These are phyloP conservation scores for Anneissia japonica DNA, from an alignment of 35 echinoderm and acorn worm genomes.

Conservation along the genomic window DNA sequence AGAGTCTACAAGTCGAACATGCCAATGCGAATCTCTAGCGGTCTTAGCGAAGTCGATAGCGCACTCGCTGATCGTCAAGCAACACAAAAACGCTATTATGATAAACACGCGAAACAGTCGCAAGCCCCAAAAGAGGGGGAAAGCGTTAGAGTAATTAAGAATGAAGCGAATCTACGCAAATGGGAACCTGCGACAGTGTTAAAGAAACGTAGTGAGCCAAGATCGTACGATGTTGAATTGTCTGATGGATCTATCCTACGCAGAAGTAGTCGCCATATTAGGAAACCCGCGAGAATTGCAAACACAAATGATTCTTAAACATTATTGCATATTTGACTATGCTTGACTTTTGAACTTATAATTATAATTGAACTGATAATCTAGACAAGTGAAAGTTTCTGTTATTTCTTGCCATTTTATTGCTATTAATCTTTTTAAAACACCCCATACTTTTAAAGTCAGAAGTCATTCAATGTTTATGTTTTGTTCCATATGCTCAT, in stretches of 20 bases:
- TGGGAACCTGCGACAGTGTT: constrained; percentile 14
- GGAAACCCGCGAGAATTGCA: background rate
- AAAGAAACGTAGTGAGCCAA: constrained; percentile 17
- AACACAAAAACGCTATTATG: constrained; percentile 31
- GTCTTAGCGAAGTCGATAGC: constrained; percentile 11
- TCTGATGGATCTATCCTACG: background rate
- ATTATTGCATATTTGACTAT: no score
- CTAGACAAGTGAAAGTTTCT: no score
- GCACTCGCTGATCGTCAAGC: constrained; percentile 12
- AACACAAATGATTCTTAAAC: no score
- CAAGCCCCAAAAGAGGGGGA: background rate
- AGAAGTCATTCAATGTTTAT: no score
- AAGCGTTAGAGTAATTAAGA: constrained; percentile 21
- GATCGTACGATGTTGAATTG: constrained; percentile 24
- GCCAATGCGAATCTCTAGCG: constrained; percentile 23
- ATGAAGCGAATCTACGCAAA: constrained; percentile 2
- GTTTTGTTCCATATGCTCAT: no score
- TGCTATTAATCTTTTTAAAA: no score
- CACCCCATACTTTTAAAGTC: no score
- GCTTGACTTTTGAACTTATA: no score
- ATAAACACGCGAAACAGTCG: constrained; percentile 13
- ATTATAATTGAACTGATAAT: no score
- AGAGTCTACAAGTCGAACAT: constrained; percentile 20
- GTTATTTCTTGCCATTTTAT: no score
- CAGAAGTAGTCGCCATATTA: constrained; percentile 19